Conservation (phyloP, 2,797 vertebrate genomes). For the Syngnathus rostellatus region DNA sequence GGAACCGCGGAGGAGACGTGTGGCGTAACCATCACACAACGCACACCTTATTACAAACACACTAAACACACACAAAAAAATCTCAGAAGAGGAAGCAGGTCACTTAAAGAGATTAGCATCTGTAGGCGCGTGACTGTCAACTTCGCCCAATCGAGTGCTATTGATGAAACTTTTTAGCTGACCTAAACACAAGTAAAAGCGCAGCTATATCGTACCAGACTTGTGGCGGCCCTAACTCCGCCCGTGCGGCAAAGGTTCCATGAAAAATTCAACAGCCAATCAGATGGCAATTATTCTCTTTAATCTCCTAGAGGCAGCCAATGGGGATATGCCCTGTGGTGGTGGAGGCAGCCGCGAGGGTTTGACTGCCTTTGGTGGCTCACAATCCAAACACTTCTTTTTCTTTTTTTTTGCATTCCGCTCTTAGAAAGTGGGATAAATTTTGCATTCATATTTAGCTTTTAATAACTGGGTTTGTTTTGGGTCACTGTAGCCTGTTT, state of each 20-base stretch:
- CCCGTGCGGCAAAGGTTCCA: slow-evolving; percentile 61
- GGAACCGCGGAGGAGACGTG: slow-evolving; percentile 60
- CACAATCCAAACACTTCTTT: slow-evolving; percentile 65
- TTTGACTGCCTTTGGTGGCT: slow-evolving; percentile 52
- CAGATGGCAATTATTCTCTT: slow-evolving; percentile 77
- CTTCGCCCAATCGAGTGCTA: neutral
- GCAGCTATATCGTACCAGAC: slow-evolving; percentile 43
- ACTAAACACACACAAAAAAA: slow-evolving; percentile 11
- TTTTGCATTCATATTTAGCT: slow-evolving; percentile 30
- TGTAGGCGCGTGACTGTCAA: slow-evolving; percentile 52
- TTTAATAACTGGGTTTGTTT: neutral
- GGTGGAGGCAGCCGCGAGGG: slow-evolving; percentile 46
- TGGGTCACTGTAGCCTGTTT: slow-evolving; percentile 5
- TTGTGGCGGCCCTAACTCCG: slow-evolving; percentile 62
- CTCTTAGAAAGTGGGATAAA: slow-evolving; percentile 56
- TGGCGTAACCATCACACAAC: slow-evolving; percentile 35
- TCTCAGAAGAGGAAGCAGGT: slow-evolving; percentile 54
- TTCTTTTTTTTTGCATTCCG: slow-evolving; percentile 64
- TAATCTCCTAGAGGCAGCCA: slow-evolving; percentile 77
- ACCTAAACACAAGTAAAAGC: slow-evolving; percentile 1
- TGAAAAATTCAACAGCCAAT: slow-evolving; percentile 77
- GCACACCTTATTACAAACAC: slow-evolving; percentile 4
- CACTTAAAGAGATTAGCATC: slow-evolving; percentile 68
- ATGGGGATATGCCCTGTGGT: slow-evolving; percentile 65
- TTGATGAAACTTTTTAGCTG: slow-evolving; percentile 7